Conservation (phyloP, 37 sponge, comb jelly and placozoan species). For the Petrosia ficiformis region DNA sequence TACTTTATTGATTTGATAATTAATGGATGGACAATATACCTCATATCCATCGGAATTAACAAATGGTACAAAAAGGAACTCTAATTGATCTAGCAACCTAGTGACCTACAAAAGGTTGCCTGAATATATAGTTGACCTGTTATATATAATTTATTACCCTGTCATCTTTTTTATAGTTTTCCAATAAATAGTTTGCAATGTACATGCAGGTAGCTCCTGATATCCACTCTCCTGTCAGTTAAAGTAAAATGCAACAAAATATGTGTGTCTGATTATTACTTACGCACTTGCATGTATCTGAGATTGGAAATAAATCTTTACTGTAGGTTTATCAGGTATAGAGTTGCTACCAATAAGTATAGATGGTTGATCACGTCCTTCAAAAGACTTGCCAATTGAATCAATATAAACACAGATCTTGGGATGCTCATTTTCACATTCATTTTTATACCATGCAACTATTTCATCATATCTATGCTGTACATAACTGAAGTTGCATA, state of each 20-base stretch:
- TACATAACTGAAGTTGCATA: too few species aligned
- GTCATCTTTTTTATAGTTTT: not conserved
- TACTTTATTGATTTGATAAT: not conserved
- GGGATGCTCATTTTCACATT: not conserved
- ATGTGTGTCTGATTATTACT: too few species aligned
- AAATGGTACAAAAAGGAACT: slow-evolving; percentile 65
- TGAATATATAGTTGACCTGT: too few species aligned
- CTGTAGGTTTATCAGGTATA: too few species aligned
- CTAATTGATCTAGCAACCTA: not conserved
- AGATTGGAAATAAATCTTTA: slow-evolving; percentile 70
- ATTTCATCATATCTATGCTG: slow-evolving; percentile 8
- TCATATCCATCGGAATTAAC: slow-evolving; percentile 86
- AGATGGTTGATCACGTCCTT: slow-evolving; percentile 64
- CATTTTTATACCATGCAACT: not conserved
- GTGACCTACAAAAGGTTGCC: not conserved
- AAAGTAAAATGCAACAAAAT: too few species aligned
- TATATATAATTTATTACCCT: too few species aligned
- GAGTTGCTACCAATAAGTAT: slow-evolving; percentile 43
- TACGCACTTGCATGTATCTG: slow-evolving; percentile 78
- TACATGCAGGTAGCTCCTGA: slow-evolving; percentile 76
- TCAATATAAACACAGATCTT: slow-evolving; percentile 14
- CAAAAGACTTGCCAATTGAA: slow-evolving; percentile 49
- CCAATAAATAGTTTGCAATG: slow-evolving; percentile 29
- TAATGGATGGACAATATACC: slow-evolving; percentile 13
- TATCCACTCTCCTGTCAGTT: slow-evolving; percentile 76